Evolutionary conservation across 2,888 invertebrate species (phyloP), one percentile per base, ranked within the genome.

Genomic region (Parelbella ahira): DNA sequence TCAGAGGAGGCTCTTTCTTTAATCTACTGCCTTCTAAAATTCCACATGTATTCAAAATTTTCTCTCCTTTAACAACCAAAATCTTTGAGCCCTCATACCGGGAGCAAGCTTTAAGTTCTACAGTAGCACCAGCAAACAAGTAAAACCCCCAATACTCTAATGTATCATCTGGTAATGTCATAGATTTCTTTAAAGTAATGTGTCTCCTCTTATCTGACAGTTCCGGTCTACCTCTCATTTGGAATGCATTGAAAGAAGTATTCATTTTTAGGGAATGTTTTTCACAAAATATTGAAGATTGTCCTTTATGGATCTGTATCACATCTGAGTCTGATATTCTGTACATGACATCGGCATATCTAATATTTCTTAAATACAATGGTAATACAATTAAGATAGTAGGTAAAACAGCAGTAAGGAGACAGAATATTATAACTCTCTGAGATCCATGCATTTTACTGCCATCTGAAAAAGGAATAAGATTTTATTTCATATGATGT

Each of bases 71-170:
- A 0, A 95, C 94, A 1, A 96, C 93, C 56, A 96, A 81, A 60
- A 96, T 91, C 44, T 93, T 91, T 0, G 95, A 93, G 7, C 95
- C 95, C 54, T 92, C 90, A 66, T 90, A 93, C 63, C 93, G 90
- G 5, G 95, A 95, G 67, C 95, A 96, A 27, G 93, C 93, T 61
- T 93, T 93, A 11, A 96, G 78, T 50, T 91, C 90, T 1, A 96
- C 94, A 5, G 90, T 90, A 1, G 95, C 94, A 11, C 94, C 95
- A 72, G 92, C 91, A 32, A 94, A 82, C 29, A 96, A 82, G 78
- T 93, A 95, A 77, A 96, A 95, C 1, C 95, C 95, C 95, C 95
- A 96, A 71, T 95, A 96, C 70, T 96, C 95, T 19, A 95, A 76
- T 4, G 95, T 94, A 59, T 95, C 95, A 68, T 95, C 95, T 0